Evolutionary conservation across 2,113 vertebrate genomes (phyloP).

Genomic region (Spilogale gracilis): DNA sequence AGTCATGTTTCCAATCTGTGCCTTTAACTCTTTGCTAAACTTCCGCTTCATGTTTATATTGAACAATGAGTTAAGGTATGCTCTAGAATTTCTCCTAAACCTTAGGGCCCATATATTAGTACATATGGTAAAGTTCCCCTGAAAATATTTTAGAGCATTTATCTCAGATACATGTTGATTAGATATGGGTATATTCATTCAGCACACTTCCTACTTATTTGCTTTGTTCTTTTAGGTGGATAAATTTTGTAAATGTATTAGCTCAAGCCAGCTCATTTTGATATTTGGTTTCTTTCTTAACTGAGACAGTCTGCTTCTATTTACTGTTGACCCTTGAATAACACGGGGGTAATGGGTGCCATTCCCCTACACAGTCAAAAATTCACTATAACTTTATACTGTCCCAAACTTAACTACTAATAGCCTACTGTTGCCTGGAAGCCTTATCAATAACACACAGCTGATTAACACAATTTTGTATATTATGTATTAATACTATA

Average conservation of each 20-base stretch:
- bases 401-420: background rate
- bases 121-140: background rate
- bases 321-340: background rate
- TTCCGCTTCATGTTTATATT: background rate
- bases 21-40: background rate
- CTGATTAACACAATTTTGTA: background rate
- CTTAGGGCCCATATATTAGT: background rate
- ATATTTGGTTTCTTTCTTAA: background rate
- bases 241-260: background rate
- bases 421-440: background rate
- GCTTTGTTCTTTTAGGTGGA: background rate
- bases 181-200: background rate
- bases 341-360: background rate
- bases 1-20: background rate
- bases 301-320: background rate
- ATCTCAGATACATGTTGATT: background rate
- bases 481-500: background rate
- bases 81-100: background rate
- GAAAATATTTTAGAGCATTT: background rate
- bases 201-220: background rate
- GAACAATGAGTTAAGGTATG: background rate
- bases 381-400: background rate
- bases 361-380: background rate
- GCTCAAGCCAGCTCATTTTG: background rate
- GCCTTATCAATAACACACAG: background rate